These are phyloP conservation scores for Sesamia nonagrioides DNA, from an alignment of 1,140 invertebrate species.

Conservation along the genomic window DNA sequence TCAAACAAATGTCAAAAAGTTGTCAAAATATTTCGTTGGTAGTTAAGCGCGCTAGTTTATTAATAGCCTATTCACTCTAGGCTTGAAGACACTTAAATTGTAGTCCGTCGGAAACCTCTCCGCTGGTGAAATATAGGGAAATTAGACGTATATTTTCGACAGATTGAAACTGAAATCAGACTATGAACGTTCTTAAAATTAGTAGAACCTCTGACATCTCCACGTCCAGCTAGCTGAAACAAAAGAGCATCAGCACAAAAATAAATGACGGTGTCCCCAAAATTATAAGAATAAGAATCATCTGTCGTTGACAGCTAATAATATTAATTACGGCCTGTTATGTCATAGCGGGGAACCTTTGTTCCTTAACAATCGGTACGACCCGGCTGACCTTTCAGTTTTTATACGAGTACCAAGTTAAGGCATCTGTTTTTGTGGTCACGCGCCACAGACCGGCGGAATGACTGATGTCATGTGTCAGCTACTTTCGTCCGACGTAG, in stretches of 20 bases:
- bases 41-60: too few species aligned
- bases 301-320: slow-evolving; percentile 50
- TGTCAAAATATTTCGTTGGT: too few species aligned
- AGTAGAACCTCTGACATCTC: neutral
- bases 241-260: slow-evolving; percentile 24
- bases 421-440: slow-evolving; percentile 76
- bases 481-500: slow-evolving; percentile 61
- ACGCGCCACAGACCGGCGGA: slow-evolving; percentile 63
- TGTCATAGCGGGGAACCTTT: slow-evolving; percentile 60
- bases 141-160: too few species aligned
- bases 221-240: neutral
- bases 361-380: slow-evolving; percentile 70
- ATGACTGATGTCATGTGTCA: slow-evolving; percentile 82
- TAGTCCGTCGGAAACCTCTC: too few species aligned
- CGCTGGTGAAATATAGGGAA: too few species aligned
- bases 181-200: too few species aligned
- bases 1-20: too few species aligned
- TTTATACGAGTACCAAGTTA: slow-evolving; percentile 66
- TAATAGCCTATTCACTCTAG: too few species aligned
- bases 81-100: too few species aligned
- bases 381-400: slow-evolving; percentile 69
- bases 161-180: too few species aligned
- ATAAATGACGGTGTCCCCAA: slow-evolving; percentile 11
- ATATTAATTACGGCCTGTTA: slow-evolving; percentile 64
- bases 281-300: slow-evolving; percentile 39